Base-by-base conservation (phyloP, 2,888 invertebrate genomes). In the Nephrocerus scutellatus region DNA sequence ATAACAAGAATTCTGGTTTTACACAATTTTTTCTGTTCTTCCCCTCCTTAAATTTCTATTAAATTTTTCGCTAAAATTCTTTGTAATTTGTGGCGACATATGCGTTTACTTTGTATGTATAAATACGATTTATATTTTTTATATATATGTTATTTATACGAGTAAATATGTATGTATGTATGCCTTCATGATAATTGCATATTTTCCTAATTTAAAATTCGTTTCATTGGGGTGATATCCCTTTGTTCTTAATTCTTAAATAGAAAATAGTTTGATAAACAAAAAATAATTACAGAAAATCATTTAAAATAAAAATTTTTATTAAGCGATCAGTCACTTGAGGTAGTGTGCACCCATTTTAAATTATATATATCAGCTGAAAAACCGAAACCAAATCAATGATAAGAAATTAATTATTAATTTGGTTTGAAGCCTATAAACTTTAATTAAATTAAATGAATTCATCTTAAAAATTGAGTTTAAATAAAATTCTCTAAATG, bases 171-270 rank as follows among this genome's bases (percentile, higher is more conserved):
- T 35, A 41, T 45, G 26, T 39, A 39, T 42, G 29, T 39, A 36
- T 39, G 30, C 25, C 28, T 40, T 41, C 36, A 21, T 26, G 29
- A 19, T 12, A 30, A 31, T 39, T 50, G 46, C 50, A 47, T 55
- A 48, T 48, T 53, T 54, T 53, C 51, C 66, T 66, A 66, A 59
- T 64, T 64, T 52, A 65, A 65, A 65, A 65, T 65, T 65, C 65
- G 65, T 63, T 65, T 59, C 57, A 53, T 56, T 57, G 55, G 57
- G 53, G 56, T 57, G 60, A 50, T 43, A 44, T 43, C 45, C 28
- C 22, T 37, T 30, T 37, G 30, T 29, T 31, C 34, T 25, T 25
- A 8, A 13, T 28, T 3, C 22, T 21, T 4, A 2, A 8, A 9
- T 20, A 30, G 18, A 22, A 26, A 31, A 29, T 24, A 31, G 20